These are phyloP conservation scores for Hanleya hanleyi DNA, from an alignment of 2,888 invertebrate species.

Conservation along the genomic window DNA sequence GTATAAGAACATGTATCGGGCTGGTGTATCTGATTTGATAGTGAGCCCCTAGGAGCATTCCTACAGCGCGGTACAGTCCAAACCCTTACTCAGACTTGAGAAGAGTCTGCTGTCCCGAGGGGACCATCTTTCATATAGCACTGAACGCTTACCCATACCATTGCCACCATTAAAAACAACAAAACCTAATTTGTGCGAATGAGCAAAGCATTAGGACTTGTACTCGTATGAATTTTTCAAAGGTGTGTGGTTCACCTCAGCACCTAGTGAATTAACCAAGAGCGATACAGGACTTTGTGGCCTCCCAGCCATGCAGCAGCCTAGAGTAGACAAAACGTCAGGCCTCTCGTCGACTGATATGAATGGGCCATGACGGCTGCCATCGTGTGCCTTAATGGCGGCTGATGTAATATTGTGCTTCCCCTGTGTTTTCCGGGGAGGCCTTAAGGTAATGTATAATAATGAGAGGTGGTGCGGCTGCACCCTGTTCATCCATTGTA, in stretches of 20 bases:
- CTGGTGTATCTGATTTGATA: background rate
- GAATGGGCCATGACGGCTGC: background rate
- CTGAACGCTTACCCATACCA: background rate
- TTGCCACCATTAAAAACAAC: background rate
- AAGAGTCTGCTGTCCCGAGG: background rate
- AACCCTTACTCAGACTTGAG: no score
- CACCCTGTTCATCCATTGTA: no score
- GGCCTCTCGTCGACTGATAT: no score
- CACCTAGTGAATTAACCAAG: background rate
- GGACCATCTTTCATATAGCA: background rate
- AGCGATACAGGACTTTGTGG: background rate
- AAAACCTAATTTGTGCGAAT: background rate
- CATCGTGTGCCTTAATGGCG: background rate
- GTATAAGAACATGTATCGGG: no score
- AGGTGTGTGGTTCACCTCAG: background rate
- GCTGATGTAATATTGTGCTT: conserved; percentile 1
- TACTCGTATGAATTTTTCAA: background rate
- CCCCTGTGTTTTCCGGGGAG: background rate
- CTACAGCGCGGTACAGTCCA: no score
- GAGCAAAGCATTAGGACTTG: background rate
- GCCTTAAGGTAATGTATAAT: conserved; percentile 2
- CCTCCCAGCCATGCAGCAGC: background rate
- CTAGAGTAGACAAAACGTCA: background rate
- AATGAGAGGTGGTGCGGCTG: no score
- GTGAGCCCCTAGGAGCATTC: no score